phyloP scores from a whole-genome alignment of 1,140 invertebrate genomes.

The Chymomyza costata region DNA sequence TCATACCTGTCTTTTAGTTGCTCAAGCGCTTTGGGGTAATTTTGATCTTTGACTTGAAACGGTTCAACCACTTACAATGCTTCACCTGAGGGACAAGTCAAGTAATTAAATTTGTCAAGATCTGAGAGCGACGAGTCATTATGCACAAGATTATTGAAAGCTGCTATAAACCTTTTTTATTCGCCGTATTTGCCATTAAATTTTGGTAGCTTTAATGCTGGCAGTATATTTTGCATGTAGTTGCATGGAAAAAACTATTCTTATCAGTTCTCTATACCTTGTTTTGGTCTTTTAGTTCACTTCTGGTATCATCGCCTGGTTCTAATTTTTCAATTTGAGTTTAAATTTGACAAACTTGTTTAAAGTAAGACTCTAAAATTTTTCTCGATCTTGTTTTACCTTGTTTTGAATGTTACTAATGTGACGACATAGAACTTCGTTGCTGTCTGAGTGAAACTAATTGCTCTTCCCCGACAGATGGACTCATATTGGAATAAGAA shows the following conservation, averaged over 20 bases:
- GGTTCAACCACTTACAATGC: background rate
- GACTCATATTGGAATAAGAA: background rate
- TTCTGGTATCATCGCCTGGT: background rate
- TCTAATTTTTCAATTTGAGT: background rate
- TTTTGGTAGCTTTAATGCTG: background rate
- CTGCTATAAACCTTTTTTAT: background rate
- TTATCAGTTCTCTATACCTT: background rate
- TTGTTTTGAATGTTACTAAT: background rate
- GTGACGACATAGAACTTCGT: background rate
- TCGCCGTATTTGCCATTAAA: constrained; percentile 1
- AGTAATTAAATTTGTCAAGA: no score
- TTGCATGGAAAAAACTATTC: background rate
- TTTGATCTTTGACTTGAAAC: constrained; percentile 15
- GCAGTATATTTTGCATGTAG: background rate
- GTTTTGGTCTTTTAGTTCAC: no score
- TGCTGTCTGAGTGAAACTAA: constrained; percentile 5
- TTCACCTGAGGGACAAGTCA: constrained; percentile 10
- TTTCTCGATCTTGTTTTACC: background rate
- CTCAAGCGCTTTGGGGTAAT: constrained; percentile 15
- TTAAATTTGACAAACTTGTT: background rate
- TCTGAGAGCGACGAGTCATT: background rate
- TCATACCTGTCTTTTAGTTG: constrained; percentile 12
- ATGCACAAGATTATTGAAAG: background rate
- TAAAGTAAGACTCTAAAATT: background rate
- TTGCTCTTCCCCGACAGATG: background rate